These are phyloP conservation scores for Laspeyria flexula DNA, from an alignment of 2,888 invertebrate genomes.

Conservation along the genomic window DNA sequence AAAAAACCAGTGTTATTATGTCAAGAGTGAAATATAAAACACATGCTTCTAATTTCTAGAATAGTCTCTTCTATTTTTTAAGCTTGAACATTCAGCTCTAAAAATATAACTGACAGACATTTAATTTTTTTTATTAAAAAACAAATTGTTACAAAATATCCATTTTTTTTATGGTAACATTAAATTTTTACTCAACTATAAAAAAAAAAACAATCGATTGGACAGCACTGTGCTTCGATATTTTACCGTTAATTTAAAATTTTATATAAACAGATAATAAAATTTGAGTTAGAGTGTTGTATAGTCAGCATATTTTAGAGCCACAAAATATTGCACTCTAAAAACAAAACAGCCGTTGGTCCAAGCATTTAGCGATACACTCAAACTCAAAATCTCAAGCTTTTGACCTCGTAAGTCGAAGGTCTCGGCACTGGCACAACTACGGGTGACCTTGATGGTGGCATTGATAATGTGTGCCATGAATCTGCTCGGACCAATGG, in stretches of 20 bases:
- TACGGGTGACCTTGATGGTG: conserved; percentile 78
- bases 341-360: conserved; percentile 71
- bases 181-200: too few relatives aligned
- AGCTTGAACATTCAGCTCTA: conserved; percentile 29
- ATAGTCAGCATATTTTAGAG: conserved; percentile 28
- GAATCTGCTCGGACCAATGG: conserved; percentile 86
- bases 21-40: conserved; percentile 47
- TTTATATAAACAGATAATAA: too few relatives aligned
- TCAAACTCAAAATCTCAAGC: conserved; percentile 46
- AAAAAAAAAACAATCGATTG: too few relatives aligned
- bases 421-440: conserved; percentile 69
- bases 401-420: conserved; percentile 60
- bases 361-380: conserved; percentile 72
- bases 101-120: conserved; percentile 25
- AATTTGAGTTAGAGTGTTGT: too few relatives aligned
- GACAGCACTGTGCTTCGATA: too few relatives aligned
- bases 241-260: too few relatives aligned
- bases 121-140: background rate
- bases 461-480: conserved; percentile 84
- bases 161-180: too few relatives aligned
- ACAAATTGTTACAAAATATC: too few relatives aligned
- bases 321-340: conserved; percentile 19
- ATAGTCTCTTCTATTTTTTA: conserved; percentile 22
- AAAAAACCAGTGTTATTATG: conserved; percentile 48
- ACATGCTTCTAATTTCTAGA: conserved; percentile 49